A percentile compares a stretch with the other conserved stretches of the same genome.
Conservation (phyloP, 2,888 invertebrate genomes). For the Lycia hirtaria region DNA sequence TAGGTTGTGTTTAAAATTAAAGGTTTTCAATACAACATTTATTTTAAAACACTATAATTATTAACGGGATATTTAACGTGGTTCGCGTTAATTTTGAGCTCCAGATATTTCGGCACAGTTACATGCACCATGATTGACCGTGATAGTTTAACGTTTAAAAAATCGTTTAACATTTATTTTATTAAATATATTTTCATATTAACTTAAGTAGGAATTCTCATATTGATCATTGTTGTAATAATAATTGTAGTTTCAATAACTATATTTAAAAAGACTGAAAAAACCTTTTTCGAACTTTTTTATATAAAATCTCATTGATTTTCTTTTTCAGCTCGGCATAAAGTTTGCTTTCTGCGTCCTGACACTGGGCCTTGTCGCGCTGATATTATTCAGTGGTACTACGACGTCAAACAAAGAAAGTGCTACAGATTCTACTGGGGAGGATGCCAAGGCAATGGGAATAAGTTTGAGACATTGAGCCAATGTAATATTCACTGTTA, state of each 20-base stretch:
- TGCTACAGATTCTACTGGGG: conserved; percentile 76
- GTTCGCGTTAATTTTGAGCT: no score
- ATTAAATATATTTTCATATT: no score
- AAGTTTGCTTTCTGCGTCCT: conserved; percentile 68
- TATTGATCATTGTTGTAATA: no score
- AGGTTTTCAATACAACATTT: no score
- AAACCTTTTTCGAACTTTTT: not conserved
- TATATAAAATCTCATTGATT: not conserved
- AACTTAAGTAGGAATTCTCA: no score
- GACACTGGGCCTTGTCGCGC: conserved; percentile 75
- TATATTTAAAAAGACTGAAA: not conserved
- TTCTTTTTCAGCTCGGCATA: conserved; percentile 57
- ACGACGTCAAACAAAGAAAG: conserved; percentile 55
- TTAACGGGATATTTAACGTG: no score
- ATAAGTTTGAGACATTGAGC: conserved; percentile 56
- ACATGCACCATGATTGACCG: no score
- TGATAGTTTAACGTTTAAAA: no score
- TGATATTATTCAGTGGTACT: conserved; percentile 73
- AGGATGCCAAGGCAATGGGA: conserved; percentile 78
- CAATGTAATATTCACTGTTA: conserved; percentile 57
- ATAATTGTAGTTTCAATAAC: no score
- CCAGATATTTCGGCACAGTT: no score
- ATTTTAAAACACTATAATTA: no score
- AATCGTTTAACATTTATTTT: no score
- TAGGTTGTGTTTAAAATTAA: conserved; percentile 32